Conservation (phyloP, 1,140 invertebrate genomes). For the Leptoteleia sp. region DNA sequence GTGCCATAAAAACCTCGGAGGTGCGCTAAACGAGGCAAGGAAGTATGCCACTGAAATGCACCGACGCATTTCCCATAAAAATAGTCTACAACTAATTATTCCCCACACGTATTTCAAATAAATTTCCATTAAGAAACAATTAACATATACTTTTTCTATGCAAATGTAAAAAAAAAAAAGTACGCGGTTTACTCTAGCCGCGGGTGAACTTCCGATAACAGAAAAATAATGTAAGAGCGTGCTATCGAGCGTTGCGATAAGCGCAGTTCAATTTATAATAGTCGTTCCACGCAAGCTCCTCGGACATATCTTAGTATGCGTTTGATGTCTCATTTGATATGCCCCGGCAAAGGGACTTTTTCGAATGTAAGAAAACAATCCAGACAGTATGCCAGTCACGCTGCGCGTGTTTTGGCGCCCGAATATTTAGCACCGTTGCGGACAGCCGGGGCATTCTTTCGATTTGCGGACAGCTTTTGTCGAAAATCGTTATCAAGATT, state of each 20-base stretch:
- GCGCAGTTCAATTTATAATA: conserved; percentile 58
- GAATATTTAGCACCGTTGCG: conserved; percentile 45
- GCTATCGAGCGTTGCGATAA: conserved; percentile 45
- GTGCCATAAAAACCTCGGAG: no score
- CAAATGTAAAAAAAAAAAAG: no score
- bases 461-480: conserved; percentile 21
- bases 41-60: no score
- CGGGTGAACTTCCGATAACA: conserved; percentile 21
- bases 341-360: conserved; percentile 28
- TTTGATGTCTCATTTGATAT: conserved; percentile 65
- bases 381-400: conserved; percentile 54
- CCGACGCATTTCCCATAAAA: no score
- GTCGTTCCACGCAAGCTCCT: conserved; percentile 50
- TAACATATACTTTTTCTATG: no score
- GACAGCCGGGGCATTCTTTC: conserved; percentile 43
- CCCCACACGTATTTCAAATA: no score
- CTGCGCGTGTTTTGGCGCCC: conserved; percentile 32
- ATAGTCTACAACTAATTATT: no score
- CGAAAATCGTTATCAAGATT: conserved; percentile 29
- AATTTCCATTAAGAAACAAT: no score
- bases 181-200: no score
- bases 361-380: conserved; percentile 50
- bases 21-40: no score
- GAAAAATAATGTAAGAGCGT: conserved; percentile 47
- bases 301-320: conserved; percentile 48